Conservation (phyloP, 2,113 vertebrate species). For the Alectura lathami region DNA sequence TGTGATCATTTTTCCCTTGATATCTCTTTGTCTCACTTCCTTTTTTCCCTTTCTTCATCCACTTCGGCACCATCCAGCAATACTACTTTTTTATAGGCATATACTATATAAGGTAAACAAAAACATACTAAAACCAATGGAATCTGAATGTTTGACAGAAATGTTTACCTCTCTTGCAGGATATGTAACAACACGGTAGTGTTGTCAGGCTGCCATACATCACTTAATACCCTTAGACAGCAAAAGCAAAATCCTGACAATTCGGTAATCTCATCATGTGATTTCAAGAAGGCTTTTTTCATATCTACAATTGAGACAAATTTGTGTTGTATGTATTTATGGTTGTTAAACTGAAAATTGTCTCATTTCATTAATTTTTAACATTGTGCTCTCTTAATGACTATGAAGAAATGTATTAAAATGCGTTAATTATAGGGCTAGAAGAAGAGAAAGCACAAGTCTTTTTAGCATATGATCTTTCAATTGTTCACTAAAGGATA, state of each 20-base stretch:
- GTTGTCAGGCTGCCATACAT: conserved; percentile 46
- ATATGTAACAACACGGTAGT: not conserved
- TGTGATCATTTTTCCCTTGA: not conserved
- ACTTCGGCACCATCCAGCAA: not conserved
- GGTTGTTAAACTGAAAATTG: conserved; percentile 74
- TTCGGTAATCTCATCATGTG: conserved; percentile 48
- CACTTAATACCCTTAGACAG: conserved; percentile 53
- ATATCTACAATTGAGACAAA: conserved; percentile 61
- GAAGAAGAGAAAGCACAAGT: conserved; percentile 70
- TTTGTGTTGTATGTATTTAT: conserved; percentile 71
- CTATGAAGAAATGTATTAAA: conserved; percentile 71
- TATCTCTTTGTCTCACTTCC: conserved; percentile 13
- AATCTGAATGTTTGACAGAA: conserved; percentile 49
- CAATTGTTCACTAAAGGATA: conserved; percentile 78
- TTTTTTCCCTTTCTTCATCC: not conserved
- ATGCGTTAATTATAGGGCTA: conserved; percentile 78
- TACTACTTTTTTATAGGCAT: not conserved
- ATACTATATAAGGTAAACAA: conserved; percentile 10
- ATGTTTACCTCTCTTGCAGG: conserved; percentile 25
- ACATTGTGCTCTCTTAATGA: conserved; percentile 72
- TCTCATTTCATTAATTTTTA: conserved; percentile 76
- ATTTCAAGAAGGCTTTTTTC: conserved; percentile 62
- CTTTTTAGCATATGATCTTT: conserved; percentile 79
- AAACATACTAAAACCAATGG: not conserved
- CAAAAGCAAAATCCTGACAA: conserved; percentile 41